A percentile compares a stretch with the other conserved stretches of the same genome.
Evolutionary conservation across 30 jellyfish, hydroid and myxozoan species (phyloP).

Genomic region (Rhopilema esculentum): DNA sequence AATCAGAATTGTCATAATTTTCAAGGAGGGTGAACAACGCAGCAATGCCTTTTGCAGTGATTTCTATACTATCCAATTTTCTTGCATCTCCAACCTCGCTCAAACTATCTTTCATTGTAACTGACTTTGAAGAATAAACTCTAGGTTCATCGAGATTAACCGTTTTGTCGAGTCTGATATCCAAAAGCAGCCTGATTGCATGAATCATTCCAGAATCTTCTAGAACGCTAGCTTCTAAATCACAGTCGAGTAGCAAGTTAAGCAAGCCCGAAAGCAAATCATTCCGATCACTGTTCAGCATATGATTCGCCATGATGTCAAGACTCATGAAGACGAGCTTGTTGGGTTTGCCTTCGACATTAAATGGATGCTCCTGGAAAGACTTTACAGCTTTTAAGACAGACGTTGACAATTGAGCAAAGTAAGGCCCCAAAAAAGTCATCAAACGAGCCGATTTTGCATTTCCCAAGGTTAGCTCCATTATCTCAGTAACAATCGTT

Average conservation of each 20-base stretch:
- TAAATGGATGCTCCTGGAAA: not conserved
- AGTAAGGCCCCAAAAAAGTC: not conserved
- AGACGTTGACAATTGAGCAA: not conserved
- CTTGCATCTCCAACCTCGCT: not conserved
- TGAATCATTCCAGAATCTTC: not conserved
- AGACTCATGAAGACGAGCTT: not conserved
- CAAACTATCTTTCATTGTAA: not conserved
- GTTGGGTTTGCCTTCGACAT: not conserved
- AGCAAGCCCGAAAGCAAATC: not conserved
- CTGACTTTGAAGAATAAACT: not conserved
- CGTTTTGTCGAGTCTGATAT: not conserved
- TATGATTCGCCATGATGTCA: not conserved
- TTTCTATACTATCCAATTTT: not conserved
- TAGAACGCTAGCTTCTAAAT: not conserved
- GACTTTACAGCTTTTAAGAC: not conserved
- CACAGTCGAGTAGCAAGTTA: not conserved
- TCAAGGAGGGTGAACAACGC: constrained; percentile 15
- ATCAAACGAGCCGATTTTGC: not conserved
- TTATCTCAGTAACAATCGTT: not conserved
- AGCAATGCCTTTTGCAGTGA: constrained; percentile 1
- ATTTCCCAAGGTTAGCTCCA: not conserved
- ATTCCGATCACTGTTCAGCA: not conserved
- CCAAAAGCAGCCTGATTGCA: not conserved
- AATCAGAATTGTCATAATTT: not conserved
- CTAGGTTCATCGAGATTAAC: not conserved